These are phyloP conservation scores for Steromphala cineraria DNA, from an alignment of 2,888 invertebrate species.

Conservation along the genomic window DNA sequence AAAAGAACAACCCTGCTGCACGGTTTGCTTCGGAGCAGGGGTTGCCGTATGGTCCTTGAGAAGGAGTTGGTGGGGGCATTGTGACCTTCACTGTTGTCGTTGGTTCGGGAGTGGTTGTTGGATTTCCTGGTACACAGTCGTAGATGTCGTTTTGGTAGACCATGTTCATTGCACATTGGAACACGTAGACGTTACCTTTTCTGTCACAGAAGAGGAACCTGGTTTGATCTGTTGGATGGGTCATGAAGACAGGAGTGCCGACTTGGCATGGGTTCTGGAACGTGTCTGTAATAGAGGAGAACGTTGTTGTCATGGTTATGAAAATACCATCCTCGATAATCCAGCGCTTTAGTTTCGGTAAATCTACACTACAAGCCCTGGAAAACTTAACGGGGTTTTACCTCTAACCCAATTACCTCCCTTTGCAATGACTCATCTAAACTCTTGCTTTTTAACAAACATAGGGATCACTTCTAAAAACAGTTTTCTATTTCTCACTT, in stretches of 20 bases:
- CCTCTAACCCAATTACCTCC: too few species aligned
- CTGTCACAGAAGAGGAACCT: slow-evolving; percentile 41
- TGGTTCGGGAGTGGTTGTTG: slow-evolving; percentile 16
- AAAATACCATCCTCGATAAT: too few species aligned
- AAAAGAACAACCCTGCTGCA: slow-evolving; percentile 30
- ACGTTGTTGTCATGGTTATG: too few species aligned
- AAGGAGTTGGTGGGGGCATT: background rate
- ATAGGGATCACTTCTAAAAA: too few species aligned
- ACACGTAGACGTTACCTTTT: slow-evolving; percentile 34
- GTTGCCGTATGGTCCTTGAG: slow-evolving; percentile 22
- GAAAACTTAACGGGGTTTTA: too few species aligned
- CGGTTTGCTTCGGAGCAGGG: slow-evolving; percentile 43
- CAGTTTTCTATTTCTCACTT: too few species aligned
- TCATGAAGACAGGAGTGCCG: background rate
- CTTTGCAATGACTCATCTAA: too few species aligned
- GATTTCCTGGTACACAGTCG: slow-evolving; percentile 14
- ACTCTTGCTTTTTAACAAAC: too few species aligned
- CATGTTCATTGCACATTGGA: slow-evolving; percentile 35
- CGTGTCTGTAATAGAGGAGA: background rate
- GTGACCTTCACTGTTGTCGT: slow-evolving; percentile 18
- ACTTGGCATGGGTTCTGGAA: background rate
- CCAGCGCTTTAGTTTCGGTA: too few species aligned
- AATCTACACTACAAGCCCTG: too few species aligned
- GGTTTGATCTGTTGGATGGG: background rate
- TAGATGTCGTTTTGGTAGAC: slow-evolving; percentile 22